Evolutionary conservation across 2,113 vertebrate genomes (phyloP), one percentile per base, ranked within the genome.

Genomic region (Pantherophis guttatus): DNA sequence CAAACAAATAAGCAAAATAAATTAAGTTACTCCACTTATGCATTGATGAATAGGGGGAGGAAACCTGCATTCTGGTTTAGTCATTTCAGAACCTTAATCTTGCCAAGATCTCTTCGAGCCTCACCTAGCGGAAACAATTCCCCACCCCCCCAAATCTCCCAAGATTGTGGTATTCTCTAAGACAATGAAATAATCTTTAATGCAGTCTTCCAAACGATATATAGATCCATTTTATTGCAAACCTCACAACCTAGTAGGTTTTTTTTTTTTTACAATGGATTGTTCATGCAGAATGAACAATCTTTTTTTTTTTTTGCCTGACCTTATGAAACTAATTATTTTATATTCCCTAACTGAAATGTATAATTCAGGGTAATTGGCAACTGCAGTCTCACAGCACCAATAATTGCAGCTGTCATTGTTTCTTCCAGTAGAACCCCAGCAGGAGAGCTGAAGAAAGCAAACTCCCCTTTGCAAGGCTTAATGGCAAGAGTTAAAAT

Each of bases 351-450:
- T 94, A 95, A 96, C 95, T 91, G 94, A 94, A 96, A 92, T 91
- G 91, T 95, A 94, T 97, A 97, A 96, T 95, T 97, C 96, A 95
- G 87, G 3, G 54, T 97, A 97, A 97, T 96, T 96, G 97, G 96
- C 97, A 97, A 95, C 94, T 95, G 93, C 33, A 86, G 94, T 96
- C 96, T 96, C 95, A 0, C 94, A 95, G 95, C 89, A 95, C 89
- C 95, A 54, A 96, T 96, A 95, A 53, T 54, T 0, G 91, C 54
- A 95, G 65, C 94, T 53, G 91, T 96, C 96, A 95, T 95, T 95
- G 95, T 95, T 97, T 96, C 95, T 94, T 96, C 70, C 93, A 94
- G 93, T 95, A 39, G 95, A 90, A 96, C 95, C 94, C 2, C 96
- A 95, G 96, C 93, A 93, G 94, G 95, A 94, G 92, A 15, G 94